Base-by-base conservation (phyloP, 2,797 vertebrate genomes). In the Anguilla pacifica region DNA sequence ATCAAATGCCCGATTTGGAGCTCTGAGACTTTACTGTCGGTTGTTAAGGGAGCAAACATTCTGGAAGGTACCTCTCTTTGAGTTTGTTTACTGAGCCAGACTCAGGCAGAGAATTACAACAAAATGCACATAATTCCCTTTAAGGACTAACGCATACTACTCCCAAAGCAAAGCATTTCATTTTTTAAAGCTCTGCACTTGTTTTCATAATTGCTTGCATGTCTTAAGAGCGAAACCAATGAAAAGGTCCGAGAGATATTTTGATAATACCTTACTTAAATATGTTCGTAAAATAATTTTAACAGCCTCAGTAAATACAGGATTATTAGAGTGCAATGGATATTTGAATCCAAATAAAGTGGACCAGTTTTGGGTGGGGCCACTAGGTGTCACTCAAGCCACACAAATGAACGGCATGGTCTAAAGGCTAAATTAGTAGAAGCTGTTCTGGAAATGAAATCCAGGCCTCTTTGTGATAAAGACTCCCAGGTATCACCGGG, bases 321-420 rank as follows among this genome's bases (percentile, higher is more conserved):
- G 72, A 84, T 74, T 79, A 85, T 88, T 85, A 39, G 53, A 77
- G 87, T 17, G 43, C 31, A 57, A 43, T 53, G 77, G 70, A 84
- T 43, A 85, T 49, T 85, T 77, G 35, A 88, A 88, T 59, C 70
- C 67, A 28, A 79, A 46, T 13, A 6, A 51, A 39, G 31, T 35
- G 46, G 51, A 3, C 31, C 83, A 59, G 83, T 49, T 84, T 7
- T 85, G 22, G 25, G 46, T n/a, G 1, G 6, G 19, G 17, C 25
- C 87, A 85, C 70, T 31, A 85, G 51, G 83, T 88, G 87, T 84
- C 83, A 53, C 87, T 88, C 87, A 77, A 55, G 83, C 53, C 25
- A 85, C 87, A 77, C 53, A 72, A 31, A 85, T 77, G 51, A 61
- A 79, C 19, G 55, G 53, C 83, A 35, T 35, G 6, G 64, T 87